Evolutionary conservation across 2,113 vertebrate genomes (phyloP), one percentile per base, ranked within the genome.

Genomic region (Microcebus griseorufus): DNA sequence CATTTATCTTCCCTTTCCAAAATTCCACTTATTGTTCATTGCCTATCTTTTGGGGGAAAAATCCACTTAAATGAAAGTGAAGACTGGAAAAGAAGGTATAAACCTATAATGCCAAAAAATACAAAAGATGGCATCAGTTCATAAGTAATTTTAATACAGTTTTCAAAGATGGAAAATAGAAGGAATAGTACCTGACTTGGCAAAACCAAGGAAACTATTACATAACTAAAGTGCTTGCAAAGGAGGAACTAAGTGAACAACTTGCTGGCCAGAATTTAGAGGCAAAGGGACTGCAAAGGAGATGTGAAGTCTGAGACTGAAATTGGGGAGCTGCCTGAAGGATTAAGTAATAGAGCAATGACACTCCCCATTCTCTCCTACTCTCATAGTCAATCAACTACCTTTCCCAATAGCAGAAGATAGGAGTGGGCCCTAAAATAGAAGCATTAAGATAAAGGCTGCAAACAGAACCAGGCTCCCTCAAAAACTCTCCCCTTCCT

Each of bases 1-100:
- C 32, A 94, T 94, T 93, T 83, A 83, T 95, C 85, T 95, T 94
- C 76, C 81, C 80, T 96, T 93, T 89, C 83, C 85, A 92, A 97
- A 97, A 94, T 64, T 45, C n/a, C 82, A 92, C 48, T 48, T 48
- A 48, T 48, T 48, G 48, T 48, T 48, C 48, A 48, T 48, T 48
- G 48, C 48, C 48, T 48, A 48, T 48, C 48, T 48, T 48, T 48
- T 48, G 48, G 48, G 48, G 10, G 9, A 48, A 92, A 97, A 94
- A 58, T 45, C 32, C 82, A 92, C 48, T 94, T 70, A 94, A 90
- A 84, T 94, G 17, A 90, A 97, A 95, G 20, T 90, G 58, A 94
- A 80, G 11, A 8, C 12, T 48, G 8, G 1, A 73, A 90, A 96
- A 94, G 62, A 93, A 92, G 3, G 45, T 81, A 94, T 72, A 94